Evolutionary conservation across 2,113 vertebrate genomes (phyloP).

Genomic region (Strix aluco): DNA sequence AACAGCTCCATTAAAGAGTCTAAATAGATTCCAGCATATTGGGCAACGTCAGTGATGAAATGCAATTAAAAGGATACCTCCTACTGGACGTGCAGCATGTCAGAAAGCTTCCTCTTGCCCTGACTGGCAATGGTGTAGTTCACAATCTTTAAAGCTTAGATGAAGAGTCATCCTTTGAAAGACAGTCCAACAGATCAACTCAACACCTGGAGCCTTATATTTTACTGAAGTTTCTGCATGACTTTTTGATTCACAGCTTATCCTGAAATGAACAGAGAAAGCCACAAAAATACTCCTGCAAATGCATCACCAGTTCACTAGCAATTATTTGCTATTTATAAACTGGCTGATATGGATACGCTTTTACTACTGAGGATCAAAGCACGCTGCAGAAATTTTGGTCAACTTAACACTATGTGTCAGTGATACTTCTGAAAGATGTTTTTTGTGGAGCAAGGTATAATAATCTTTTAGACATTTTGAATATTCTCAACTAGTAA

Average conservation of each 20-base stretch:
- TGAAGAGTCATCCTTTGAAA: constrained; percentile 18
- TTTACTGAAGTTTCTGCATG: constrained; percentile 12
- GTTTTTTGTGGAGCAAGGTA: not conserved
- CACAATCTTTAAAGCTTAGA: not conserved
- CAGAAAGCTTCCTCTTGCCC: not conserved
- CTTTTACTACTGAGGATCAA: constrained; percentile 31
- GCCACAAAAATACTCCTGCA: constrained; percentile 69
- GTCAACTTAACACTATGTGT: not conserved
- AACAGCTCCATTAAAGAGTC: constrained; percentile 40
- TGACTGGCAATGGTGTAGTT: not conserved
- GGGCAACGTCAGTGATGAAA: constrained; percentile 47
- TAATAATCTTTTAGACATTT: not conserved
- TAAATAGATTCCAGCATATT: constrained; percentile 51
- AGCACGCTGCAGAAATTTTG: constrained; percentile 13
- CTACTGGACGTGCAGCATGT: not conserved
- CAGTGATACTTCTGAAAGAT: not conserved
- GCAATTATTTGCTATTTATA: constrained; percentile 77
- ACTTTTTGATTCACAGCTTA: constrained; percentile 48
- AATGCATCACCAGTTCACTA: constrained; percentile 65
- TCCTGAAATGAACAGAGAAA: constrained; percentile 65
- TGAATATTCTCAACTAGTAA: not conserved
- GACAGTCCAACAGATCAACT: not conserved
- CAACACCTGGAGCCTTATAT: not conserved
- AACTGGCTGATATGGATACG: constrained; percentile 50
- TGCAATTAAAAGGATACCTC: not conserved